Conservation (phyloP, 2,888 invertebrate species). For the Epinotia bilunana region DNA sequence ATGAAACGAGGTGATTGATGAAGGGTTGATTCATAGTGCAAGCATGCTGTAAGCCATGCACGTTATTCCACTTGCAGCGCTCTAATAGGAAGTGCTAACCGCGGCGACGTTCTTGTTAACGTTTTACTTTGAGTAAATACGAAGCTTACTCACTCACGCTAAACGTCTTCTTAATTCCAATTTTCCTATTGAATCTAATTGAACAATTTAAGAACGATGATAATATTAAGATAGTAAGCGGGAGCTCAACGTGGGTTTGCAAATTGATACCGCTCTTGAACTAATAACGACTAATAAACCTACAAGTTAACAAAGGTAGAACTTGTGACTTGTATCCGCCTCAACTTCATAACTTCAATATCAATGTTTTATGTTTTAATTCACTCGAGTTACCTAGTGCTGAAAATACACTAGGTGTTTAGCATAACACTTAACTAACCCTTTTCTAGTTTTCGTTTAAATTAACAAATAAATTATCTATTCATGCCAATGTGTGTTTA, state of each 20-base stretch:
- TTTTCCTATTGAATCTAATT: slow-evolving; percentile 48
- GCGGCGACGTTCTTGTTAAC: slow-evolving; percentile 62
- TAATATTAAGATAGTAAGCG: slow-evolving; percentile 24
- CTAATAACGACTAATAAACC: not conserved
- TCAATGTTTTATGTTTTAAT: not conserved
- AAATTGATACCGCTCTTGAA: not conserved
- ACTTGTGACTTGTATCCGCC: not conserved
- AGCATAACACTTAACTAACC: not conserved
- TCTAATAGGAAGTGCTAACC: slow-evolving; percentile 69
- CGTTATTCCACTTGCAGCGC: slow-evolving; percentile 2
- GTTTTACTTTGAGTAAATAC: slow-evolving; percentile 58
- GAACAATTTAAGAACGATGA: slow-evolving; percentile 32
- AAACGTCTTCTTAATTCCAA: slow-evolving; percentile 45
- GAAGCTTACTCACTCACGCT: slow-evolving; percentile 56
- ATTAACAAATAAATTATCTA: not conserved
- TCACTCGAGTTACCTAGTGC: not conserved
- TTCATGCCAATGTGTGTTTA: not conserved
- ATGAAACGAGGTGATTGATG: slow-evolving; percentile 1
- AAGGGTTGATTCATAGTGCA: not conserved
- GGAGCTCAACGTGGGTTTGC: not conserved
- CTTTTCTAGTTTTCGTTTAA: not conserved
- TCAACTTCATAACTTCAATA: not conserved
- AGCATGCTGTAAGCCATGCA: slow-evolving; percentile 5
- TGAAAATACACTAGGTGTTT: not conserved
- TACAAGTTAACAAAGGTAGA: not conserved